phyloP scores from a whole-genome alignment of 2,888 invertebrate species.

The Aproaerema taeniolella region DNA sequence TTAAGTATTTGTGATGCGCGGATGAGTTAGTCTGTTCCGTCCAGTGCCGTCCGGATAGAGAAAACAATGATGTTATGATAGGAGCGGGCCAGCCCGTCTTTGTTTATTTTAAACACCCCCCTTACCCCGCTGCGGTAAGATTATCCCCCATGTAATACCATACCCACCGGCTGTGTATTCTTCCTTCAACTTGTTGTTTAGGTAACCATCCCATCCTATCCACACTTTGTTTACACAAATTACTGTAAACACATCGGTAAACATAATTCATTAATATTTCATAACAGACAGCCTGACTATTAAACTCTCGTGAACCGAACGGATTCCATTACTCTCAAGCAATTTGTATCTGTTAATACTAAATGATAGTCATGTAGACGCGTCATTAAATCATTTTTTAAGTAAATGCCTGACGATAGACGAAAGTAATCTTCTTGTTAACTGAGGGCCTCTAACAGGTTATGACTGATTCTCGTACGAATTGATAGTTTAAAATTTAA shows the following conservation, averaged over 20 bases:
- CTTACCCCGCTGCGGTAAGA: constrained; percentile 44
- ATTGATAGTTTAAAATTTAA: constrained; percentile 36
- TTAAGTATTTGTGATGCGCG: too few species aligned
- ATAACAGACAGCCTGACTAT: constrained; percentile 16
- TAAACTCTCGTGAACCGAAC: constrained; percentile 15
- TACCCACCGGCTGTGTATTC: constrained; percentile 39
- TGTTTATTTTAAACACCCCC: constrained; percentile 68
- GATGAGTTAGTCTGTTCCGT: constrained; percentile 13
- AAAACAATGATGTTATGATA: constrained; percentile 72
- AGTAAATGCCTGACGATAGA: constrained; percentile 32
- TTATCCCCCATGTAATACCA: constrained; percentile 53
- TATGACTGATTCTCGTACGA: constrained; percentile 33
- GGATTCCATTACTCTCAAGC: constrained; percentile 25
- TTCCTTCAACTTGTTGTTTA: constrained; percentile 38
- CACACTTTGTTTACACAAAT: constrained; percentile 27
- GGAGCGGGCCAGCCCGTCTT: constrained; percentile 40
- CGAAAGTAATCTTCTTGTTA: constrained; percentile 45
- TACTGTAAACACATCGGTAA: constrained; percentile 29
- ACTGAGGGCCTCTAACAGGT: constrained; percentile 39
- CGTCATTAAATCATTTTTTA: constrained; percentile 36
- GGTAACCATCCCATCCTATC: constrained; percentile 30
- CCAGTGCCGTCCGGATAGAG: constrained; percentile 42
- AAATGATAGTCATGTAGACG: constrained; percentile 29
- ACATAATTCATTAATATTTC: constrained; percentile 18
- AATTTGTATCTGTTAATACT: constrained; percentile 32